Base-by-base conservation (phyloP, 2,797 vertebrate species). In the Otolemur crassicaudatus region DNA sequence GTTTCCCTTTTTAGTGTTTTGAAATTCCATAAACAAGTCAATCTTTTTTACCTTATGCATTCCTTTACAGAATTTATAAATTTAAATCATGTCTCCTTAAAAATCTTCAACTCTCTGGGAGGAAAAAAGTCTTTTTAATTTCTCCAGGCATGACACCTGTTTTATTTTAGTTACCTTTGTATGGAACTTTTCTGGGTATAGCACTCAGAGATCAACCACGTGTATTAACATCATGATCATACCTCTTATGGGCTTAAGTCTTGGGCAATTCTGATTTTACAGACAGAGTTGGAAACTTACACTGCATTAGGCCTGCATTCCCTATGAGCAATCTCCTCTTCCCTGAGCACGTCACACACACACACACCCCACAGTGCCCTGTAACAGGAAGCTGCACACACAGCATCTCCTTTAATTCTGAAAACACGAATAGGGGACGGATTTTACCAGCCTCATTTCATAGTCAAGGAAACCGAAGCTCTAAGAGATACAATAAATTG, bases 1-100 rank as follows among this genome's bases (percentile, higher is more conserved):
- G 23, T n/a, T 92, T 91, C 70, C 19, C 58, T 92, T 87, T 25
- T 37, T 60, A 87, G 90, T 73, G n/a, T 85, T 79, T 94, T 86
- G 61, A 87, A n/a, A 90, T 89, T 86, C 63, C 92, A 91, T 56
- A 65, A 94, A 81, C 13, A 91, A 37, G n/a, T 60, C 29, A 27
- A 29, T 31, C 70, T 90, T 87, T 87, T 80, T 92, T 80, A 70
- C 31, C 27, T 92, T 65, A 56, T 65, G 34, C 16, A 56, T 80
- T 53, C 34, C 17, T 92, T 90, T 72, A 40, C 75, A 87, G 40
- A 79, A 79, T 87, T 37, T 70, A 70, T 69, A 76, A 58, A 60
- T 95, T 83, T 93, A 80, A 75, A 31, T 53, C 58, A 69, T 75
- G 70, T 90, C 37, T 93, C 70, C 80, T 93, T 89, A 91, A 73